phyloP scores from a whole-genome alignment of 2,888 invertebrate genomes.

The Diaperis boleti region DNA sequence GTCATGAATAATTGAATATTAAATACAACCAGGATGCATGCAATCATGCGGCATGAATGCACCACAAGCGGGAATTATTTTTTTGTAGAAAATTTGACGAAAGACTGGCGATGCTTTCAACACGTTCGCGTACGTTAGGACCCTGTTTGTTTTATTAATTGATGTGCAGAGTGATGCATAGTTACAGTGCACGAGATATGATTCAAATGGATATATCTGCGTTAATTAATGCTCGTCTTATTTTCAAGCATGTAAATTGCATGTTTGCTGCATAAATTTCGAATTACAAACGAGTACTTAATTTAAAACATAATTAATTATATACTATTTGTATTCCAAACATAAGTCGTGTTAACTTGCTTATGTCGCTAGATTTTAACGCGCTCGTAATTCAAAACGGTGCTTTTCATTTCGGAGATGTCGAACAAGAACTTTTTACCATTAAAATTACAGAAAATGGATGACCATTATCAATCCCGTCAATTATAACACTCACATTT shows the following conservation, averaged over 20 bases:
- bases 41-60: constrained; percentile 53
- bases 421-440: not conserved
- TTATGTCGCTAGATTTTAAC: constrained; percentile 41
- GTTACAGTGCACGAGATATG: constrained; percentile 28
- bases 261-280: constrained; percentile 44
- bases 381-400: constrained; percentile 34
- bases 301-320: constrained; percentile 42
- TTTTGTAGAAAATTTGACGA: not conserved
- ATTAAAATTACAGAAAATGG: not conserved
- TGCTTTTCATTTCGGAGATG: constrained; percentile 27
- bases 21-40: constrained; percentile 54
- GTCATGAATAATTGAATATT: constrained; percentile 59
- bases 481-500: constrained; percentile 18
- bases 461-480: constrained; percentile 19
- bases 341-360: constrained; percentile 44
- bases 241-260: constrained; percentile 43
- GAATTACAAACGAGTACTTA: constrained; percentile 41
- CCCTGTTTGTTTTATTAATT: constrained; percentile 15
- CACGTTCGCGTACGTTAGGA: constrained; percentile 34
- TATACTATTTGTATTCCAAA: constrained; percentile 43
- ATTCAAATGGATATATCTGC: constrained; percentile 34
- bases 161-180: constrained; percentile 9
- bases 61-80: constrained; percentile 31
- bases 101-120: constrained; percentile 32
- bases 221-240: constrained; percentile 44